phyloP scores from a whole-genome alignment of 2,797 vertebrate genomes.

The Neomorphus geoffroyi region DNA sequence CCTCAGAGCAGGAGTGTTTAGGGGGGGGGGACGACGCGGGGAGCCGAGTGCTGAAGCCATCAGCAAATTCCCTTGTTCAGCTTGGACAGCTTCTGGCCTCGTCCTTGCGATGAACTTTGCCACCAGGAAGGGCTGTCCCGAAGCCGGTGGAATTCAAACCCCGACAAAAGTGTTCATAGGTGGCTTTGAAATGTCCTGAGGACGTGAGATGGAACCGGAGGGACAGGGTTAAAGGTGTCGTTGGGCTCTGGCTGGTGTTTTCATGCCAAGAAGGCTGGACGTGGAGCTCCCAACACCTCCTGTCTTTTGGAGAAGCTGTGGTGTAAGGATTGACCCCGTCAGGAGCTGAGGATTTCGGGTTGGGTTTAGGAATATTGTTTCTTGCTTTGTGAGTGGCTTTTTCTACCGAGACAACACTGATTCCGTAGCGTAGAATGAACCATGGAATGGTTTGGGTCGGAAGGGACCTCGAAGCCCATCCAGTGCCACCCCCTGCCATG shows the following conservation, averaged over 20 bases:
- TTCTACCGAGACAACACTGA: neutral
- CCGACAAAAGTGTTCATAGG: neutral
- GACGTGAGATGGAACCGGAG: fast-evolving
- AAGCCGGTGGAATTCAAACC: too few relatives aligned
- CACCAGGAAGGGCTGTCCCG: neutral
- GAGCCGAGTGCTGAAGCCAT: neutral
- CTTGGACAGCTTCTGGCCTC: neutral
- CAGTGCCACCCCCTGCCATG: too few relatives aligned
- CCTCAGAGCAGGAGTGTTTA: neutral
- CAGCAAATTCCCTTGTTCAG: neutral
- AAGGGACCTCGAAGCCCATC: too few relatives aligned
- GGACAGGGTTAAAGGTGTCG: neutral
- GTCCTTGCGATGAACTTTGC: neutral
- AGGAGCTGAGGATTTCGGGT: neutral
- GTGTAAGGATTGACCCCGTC: neutral
- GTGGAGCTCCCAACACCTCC: neutral
- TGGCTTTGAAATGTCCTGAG: neutral
- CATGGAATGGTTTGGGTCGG: too few relatives aligned
- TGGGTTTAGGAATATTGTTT: neutral
- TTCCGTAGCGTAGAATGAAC: neutral
- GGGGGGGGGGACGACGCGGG: neutral
- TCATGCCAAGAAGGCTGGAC: fast-evolving
- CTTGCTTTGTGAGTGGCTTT: neutral
- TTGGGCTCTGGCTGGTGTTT: neutral
- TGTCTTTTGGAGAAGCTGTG: neutral